Percentiles rank a stretch among this genome's conserved stretches.
These are phyloP conservation scores for Macroteleia sp. DNA, from an alignment of 2,888 invertebrate species.

Conservation along the genomic window DNA sequence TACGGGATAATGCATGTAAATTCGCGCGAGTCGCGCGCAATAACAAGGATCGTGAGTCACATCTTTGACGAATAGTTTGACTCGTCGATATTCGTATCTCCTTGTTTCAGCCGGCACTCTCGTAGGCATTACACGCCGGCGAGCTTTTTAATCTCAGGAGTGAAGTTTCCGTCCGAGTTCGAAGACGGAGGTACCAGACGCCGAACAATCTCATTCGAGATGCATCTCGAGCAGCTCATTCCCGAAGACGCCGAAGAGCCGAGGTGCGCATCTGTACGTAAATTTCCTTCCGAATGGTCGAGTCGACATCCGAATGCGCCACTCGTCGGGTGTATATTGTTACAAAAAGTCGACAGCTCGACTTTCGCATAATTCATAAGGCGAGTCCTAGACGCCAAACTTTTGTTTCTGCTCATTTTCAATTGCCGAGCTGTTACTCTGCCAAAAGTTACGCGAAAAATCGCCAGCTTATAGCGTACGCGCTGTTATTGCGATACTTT, in stretches of 20 bases:
- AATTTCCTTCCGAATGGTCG: conserved; percentile 46
- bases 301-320: conserved; percentile 41
- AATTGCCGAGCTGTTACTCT: conserved; percentile 47
- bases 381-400: conserved; percentile 47
- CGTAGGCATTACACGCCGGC: conserved; percentile 48
- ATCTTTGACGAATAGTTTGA: conserved; percentile 50
- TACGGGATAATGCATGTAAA: conserved; percentile 52
- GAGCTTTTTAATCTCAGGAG: conserved; percentile 68
- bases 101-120: conserved; percentile 39
- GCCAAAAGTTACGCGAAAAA: conserved; percentile 37
- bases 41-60: conserved; percentile 61
- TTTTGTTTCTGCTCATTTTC: conserved; percentile 51
- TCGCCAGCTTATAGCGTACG: background rate
- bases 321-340: conserved; percentile 45
- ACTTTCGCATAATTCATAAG: conserved; percentile 55
- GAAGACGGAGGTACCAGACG: conserved; percentile 20
- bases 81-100: conserved; percentile 42
- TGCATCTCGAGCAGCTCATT: conserved; percentile 71
- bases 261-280: conserved; percentile 45
- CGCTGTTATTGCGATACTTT: conserved; percentile 12
- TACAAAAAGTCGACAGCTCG: conserved; percentile 34
- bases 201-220: conserved; percentile 68
- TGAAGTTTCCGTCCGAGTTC: conserved; percentile 49
- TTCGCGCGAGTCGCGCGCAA: conserved; percentile 37
- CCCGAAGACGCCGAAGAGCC: conserved; percentile 48